These are phyloP conservation scores for Coregonus sp. DNA, from an alignment of 2,797 vertebrate genomes.

Conservation along the genomic window DNA sequence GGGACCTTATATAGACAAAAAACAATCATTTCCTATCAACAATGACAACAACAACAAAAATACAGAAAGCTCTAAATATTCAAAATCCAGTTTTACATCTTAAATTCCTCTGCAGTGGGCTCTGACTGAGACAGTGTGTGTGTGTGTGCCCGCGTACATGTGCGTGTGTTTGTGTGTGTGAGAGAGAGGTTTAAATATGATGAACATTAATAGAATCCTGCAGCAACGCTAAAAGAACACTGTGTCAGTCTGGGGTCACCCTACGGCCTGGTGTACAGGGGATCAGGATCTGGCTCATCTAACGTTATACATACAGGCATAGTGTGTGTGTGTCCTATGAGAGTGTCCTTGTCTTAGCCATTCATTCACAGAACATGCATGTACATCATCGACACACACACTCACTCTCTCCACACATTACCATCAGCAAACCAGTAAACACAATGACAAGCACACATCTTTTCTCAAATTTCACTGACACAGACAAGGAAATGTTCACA, in stretches of 20 bases:
- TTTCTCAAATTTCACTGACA: neutral
- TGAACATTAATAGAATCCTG: neutral
- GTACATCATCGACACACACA: neutral
- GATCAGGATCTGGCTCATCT: neutral
- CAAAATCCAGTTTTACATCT: neutral
- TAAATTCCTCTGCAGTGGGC: neutral
- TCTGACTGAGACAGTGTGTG: neutral
- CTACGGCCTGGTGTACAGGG: neutral
- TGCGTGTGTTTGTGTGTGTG: neutral
- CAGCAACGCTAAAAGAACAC: neutral
- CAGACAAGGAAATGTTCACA: neutral
- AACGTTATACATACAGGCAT: neutral
- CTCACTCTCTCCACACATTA: neutral
- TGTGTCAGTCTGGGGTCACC: neutral
- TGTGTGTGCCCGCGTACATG: neutral
- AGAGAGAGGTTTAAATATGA: neutral
- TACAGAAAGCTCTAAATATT: neutral
- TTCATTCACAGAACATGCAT: neutral
- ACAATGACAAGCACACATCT: neutral
- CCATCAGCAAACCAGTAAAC: neutral
- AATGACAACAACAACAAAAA: neutral
- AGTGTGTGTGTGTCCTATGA: neutral
- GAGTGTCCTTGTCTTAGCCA: neutral
- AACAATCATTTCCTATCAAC: neutral
- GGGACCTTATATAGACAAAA: no score